These are phyloP conservation scores for Bellardia pandia DNA, from an alignment of 2,888 invertebrate species.

Conservation along the genomic window DNA sequence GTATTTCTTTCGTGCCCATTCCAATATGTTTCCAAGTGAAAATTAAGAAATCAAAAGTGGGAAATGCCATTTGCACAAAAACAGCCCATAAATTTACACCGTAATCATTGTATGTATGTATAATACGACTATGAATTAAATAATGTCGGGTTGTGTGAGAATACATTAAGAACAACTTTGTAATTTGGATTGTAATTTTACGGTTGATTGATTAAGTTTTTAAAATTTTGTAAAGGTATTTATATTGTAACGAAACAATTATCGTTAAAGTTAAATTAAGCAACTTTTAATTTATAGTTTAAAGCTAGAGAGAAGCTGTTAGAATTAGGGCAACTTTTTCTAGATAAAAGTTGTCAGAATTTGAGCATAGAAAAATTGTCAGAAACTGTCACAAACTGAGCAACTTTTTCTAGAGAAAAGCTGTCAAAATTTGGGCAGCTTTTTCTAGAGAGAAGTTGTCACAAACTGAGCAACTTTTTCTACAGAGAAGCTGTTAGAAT, in stretches of 20 bases:
- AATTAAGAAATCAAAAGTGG: conserved; percentile 68
- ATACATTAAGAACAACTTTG: conserved; percentile 2
- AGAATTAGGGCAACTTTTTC: no score
- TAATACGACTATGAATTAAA: background rate
- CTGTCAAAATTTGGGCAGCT: no score
- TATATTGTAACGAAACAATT: background rate
- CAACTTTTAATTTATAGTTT: no score
- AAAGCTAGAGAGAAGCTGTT: no score
- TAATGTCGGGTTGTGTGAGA: conserved; percentile 15
- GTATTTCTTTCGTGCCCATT: conserved; percentile 32
- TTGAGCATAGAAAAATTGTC: no score
- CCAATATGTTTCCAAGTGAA: conserved; percentile 44
- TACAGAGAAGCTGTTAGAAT: no score
- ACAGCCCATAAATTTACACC: conserved; percentile 57
- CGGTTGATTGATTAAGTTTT: conserved; percentile 37
- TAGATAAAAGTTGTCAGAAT: no score
- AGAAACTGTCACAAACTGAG: no score
- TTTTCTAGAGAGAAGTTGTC: no score
- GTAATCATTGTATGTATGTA: conserved; percentile 17
- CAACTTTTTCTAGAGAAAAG: no score
- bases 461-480: no score
- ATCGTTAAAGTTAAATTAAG: no score
- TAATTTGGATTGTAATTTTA: conserved; percentile 60
- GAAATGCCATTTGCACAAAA: conserved; percentile 52
- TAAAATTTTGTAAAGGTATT: background rate